Base-by-base conservation (phyloP, 2,888 invertebrate genomes). In the Sphinx pinastri region DNA sequence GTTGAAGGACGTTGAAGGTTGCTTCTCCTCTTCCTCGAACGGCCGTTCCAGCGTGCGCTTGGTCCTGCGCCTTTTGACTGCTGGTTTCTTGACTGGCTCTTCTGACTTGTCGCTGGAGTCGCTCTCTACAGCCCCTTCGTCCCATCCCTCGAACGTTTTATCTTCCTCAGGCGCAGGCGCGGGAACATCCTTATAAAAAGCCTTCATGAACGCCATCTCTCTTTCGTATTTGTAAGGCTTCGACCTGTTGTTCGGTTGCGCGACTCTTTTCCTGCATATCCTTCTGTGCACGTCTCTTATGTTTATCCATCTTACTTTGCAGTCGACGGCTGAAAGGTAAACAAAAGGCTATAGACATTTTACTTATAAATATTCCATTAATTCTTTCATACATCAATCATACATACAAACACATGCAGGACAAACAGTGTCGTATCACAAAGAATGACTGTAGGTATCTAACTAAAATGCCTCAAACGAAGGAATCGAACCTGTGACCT, bases 221-320 rank as follows among this genome's bases (percentile, higher is more conserved):
- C 74, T 79, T 60, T 91, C 90, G 72, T 94, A 94, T 79, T 93
- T 94, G 78, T 94, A 94, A 2, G 79, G 75, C 67, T 87, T 87
- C 0, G 81, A 79, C 0, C 81, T 81, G 10, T 76, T 74, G 0
- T 59, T 51, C 0, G 70, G 67, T 16, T 70, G 67, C 7, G 59
- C 10, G 10, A 58, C 25, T 45, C 79, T 83, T 72, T 89, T 89
- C 47, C 86, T 85, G 52, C 93, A 74, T 51, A 92, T 91, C 10
- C 93, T 77, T 59, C 93, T 80, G 74, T 93, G 88, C 0, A 93
- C 93, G 54, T 94, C 94, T 71, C 94, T 82, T 77, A 94, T 93
- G 72, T 93, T 91, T 55, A 93, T 88, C 94, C 94, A 94, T 75
- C 94, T 81, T 1, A 89, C 81, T 85, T 94, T 94, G 74, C 94